These are phyloP conservation scores for Pongo pygmaeus DNA, from an alignment of 2,113 vertebrate species.

Conservation along the genomic window DNA sequence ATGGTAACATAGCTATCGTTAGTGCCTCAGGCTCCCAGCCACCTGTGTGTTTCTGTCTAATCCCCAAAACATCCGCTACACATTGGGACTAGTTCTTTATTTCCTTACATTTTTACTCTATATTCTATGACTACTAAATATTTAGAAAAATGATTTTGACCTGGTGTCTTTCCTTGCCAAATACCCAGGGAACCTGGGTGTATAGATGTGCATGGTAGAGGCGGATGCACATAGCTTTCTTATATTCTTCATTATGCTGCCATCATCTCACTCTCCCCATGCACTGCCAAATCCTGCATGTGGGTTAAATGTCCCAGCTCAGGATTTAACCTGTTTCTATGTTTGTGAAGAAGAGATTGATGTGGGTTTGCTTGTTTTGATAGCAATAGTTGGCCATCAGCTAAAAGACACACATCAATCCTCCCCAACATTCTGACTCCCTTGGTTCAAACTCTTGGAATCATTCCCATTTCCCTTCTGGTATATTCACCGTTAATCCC, in stretches of 20 bases:
- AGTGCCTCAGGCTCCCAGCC: neutral
- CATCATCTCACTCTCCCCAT: neutral
- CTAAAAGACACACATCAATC: neutral
- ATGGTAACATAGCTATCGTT: neutral
- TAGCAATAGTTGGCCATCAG: neutral
- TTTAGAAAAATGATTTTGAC: neutral
- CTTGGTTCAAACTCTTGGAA: neutral
- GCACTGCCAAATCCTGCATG: neutral
- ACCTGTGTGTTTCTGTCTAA: neutral
- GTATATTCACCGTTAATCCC: neutral
- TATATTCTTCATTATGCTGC: neutral
- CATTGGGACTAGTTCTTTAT: neutral
- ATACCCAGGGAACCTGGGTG: neutral
- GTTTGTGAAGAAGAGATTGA: neutral
- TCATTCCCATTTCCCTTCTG: neutral
- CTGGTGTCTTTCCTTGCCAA: neutral
- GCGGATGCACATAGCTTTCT: neutral
- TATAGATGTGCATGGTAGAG: rapidly evolving
- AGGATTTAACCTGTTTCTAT: neutral
- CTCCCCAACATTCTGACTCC: neutral
- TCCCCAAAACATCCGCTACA: neutral
- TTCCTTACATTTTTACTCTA: neutral
- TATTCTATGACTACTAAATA: neutral
- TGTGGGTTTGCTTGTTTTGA: neutral
- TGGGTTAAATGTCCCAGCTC: neutral